Base-by-base conservation (phyloP, 2,888 invertebrate species). In the Stenurella melanura region DNA sequence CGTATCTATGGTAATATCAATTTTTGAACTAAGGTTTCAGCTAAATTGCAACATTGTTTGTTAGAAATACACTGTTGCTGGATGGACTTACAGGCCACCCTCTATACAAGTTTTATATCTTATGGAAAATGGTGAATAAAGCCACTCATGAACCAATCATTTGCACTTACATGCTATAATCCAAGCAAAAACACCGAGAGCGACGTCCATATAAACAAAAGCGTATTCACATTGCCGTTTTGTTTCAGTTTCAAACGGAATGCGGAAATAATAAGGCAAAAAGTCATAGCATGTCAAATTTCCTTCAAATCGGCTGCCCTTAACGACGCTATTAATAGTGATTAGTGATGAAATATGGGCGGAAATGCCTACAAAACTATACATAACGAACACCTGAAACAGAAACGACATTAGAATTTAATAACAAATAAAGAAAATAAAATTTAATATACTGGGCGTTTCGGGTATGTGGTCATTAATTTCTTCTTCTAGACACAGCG, bases 81-180 rank as follows among this genome's bases (percentile, higher is more conserved):
- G n/a, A n/a, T n/a, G n/a, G n/a, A n/a, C n/a, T n/a, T n/a, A n/a
- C n/a, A n/a, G n/a, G n/a, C n/a, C n/a, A n/a, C n/a, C n/a, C n/a
- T n/a, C n/a, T n/a, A n/a, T n/a, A n/a, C n/a, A n/a, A n/a, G n/a
- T n/a, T n/a, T n/a, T n/a, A n/a, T n/a, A n/a, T n/a, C n/a, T n/a
- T n/a, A n/a, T n/a, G n/a, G n/a, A n/a, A n/a, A n/a, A n/a, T n/a
- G n/a, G n/a, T n/a, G n/a, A n/a, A n/a, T n/a, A n/a, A n/a, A n/a
- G n/a, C n/a, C n/a, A n/a, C n/a, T n/a, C n/a, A n/a, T n/a, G n/a
- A n/a, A n/a, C n/a, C n/a, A n/a, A n/a, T n/a, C n/a, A n/a, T n/a
- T n/a, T n/a, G n/a, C 69, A 78, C 82, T 77, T 79, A 84, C 84
- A 73, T 38, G 83, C 79, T 67, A 84, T 83, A 12, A 83, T 76